Conservation (phyloP, 2,797 vertebrate genomes). For the Alosa sapidissima region DNA sequence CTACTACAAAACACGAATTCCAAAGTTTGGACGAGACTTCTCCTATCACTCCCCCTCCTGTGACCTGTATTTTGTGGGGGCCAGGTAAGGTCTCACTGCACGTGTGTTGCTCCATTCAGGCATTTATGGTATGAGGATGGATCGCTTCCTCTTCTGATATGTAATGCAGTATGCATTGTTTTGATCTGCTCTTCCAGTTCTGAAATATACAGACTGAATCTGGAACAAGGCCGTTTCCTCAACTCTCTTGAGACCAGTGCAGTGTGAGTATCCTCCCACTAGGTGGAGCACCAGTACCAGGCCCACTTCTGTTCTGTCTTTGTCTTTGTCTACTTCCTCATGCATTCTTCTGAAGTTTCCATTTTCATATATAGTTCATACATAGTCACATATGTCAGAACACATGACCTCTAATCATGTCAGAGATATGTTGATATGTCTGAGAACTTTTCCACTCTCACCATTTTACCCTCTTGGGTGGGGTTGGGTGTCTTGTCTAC, state of each 20-base stretch:
- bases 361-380: neutral
- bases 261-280: conserved; percentile 76
- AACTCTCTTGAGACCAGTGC: conserved; percentile 91
- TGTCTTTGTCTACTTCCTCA: neutral
- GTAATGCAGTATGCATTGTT: neutral
- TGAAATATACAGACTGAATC: conserved; percentile 89
- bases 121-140: neutral
- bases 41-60: conserved; percentile 95
- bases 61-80: conserved; percentile 93
- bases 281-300: conserved; percentile 18
- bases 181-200: conserved; percentile 72
- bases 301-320: neutral
- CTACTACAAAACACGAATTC: conserved; percentile 95
- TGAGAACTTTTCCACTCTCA: neutral
- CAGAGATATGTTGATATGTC: neutral
- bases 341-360: neutral
- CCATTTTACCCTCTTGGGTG: neutral
- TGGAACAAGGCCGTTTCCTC: conserved; percentile 94
- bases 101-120: neutral
- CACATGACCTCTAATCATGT: neutral
- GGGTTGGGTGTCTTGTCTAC: conserved; percentile 25
- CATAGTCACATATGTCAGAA: neutral
- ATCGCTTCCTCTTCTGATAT: neutral
- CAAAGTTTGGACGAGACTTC: conserved; percentile 95
- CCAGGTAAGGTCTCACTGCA: conserved; percentile 77